A percentile compares a stretch with the other conserved stretches of the same genome.
Evolutionary conservation across 2,113 vertebrate genomes (phyloP).

Genomic region (Vireo altiloquus): DNA sequence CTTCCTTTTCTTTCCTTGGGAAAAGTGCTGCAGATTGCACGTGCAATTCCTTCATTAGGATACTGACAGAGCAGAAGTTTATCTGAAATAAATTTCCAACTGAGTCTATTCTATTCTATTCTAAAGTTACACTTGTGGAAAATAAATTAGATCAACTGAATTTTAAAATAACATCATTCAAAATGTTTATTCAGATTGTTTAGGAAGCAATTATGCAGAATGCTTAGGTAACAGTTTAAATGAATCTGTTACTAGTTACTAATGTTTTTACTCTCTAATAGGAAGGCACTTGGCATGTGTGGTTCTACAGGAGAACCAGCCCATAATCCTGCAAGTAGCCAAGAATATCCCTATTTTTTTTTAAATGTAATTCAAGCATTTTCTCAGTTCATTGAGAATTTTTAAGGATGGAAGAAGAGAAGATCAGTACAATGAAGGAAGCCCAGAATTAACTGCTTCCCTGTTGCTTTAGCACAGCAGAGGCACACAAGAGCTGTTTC

Average conservation of each 20-base stretch:
- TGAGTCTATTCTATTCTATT: background rate
- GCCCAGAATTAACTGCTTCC: background rate
- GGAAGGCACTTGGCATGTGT: background rate
- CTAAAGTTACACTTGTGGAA: background rate
- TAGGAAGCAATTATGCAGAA: background rate
- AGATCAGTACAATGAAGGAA: background rate
- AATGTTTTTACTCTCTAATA: background rate
- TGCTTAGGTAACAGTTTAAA: background rate
- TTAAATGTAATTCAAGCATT: no score
- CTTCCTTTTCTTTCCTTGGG: conserved; percentile 9
- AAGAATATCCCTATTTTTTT: background rate
- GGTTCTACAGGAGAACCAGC: background rate
- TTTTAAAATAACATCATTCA: background rate
- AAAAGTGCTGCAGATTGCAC: background rate
- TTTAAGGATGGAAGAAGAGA: background rate
- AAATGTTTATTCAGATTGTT: background rate
- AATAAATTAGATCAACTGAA: background rate
- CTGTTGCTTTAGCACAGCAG: background rate
- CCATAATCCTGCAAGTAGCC: background rate
- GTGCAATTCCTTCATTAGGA: background rate
- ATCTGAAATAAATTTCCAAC: background rate
- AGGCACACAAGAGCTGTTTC: background rate
- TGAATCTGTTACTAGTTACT: background rate
- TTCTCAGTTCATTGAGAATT: no score
- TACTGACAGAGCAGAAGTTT: background rate